phyloP scores from a whole-genome alignment of 2,888 invertebrate genomes.

The Synergus japonicus region DNA sequence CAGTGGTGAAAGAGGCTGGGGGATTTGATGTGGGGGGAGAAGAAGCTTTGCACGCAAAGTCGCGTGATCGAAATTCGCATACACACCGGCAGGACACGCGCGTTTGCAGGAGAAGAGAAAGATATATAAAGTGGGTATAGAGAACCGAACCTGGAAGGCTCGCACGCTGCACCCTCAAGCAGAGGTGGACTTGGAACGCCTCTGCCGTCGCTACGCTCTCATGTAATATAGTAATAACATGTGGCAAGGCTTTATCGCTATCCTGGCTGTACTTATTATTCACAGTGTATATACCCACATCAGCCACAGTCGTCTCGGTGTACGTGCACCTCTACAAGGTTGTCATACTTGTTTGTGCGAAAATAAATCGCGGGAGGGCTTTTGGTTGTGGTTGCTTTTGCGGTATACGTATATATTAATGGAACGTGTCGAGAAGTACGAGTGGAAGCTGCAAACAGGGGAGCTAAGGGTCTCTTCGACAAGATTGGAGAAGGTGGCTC shows the following conservation, averaged over 20 bases:
- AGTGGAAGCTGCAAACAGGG: constrained; percentile 9
- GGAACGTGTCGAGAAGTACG: background rate
- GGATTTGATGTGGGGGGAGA: constrained; percentile 44
- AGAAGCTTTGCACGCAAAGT: constrained; percentile 72
- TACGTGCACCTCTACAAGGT: constrained; percentile 1
- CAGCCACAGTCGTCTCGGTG: constrained; percentile 11
- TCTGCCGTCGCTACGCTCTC: constrained; percentile 34
- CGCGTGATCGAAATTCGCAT: constrained; percentile 71
- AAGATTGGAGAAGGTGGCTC: background rate
- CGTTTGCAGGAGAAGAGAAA: constrained; percentile 52
- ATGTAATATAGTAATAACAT: constrained; percentile 41
- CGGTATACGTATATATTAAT: constrained; percentile 3
- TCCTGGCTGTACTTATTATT: constrained; percentile 38
- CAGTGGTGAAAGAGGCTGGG: constrained; percentile 38
- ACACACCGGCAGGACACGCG: constrained; percentile 7
- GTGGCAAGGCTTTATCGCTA: constrained; percentile 40
- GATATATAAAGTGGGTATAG: constrained; percentile 37
- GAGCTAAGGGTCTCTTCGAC: background rate
- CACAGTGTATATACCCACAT: constrained; percentile 33
- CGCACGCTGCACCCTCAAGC: constrained; percentile 36
- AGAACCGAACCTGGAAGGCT: constrained; percentile 22
- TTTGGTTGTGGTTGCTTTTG: constrained; percentile 28
- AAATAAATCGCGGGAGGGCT: constrained; percentile 34
- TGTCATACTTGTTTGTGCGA: constrained; percentile 32
- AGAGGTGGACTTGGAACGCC: constrained; percentile 37